A percentile compares a stretch with the other conserved stretches of the same genome.
These are phyloP conservation scores for Chloromyia formosa DNA, from an alignment of 2,888 invertebrate species.

Conservation along the genomic window DNA sequence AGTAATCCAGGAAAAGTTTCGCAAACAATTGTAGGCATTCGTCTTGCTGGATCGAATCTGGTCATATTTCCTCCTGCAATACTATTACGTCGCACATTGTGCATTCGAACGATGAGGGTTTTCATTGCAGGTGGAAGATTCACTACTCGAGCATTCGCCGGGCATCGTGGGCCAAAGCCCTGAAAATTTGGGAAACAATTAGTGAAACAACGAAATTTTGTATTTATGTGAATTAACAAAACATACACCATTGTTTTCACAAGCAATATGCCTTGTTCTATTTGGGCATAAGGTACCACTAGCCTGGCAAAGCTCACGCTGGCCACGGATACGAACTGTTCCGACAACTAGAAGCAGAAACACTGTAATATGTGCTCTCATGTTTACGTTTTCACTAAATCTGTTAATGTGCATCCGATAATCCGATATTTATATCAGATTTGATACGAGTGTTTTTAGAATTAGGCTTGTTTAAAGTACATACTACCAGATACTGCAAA, in stretches of 20 bases:
- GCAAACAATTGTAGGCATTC: slow-evolving; percentile 21
- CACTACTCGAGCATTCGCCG: slow-evolving; percentile 1
- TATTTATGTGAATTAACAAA: neutral
- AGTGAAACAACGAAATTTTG: neutral
- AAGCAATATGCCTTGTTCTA: slow-evolving; percentile 26
- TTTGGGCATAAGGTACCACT: slow-evolving; percentile 1
- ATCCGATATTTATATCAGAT: too few relatives aligned
- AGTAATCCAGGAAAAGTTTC: too few relatives aligned
- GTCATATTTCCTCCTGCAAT: slow-evolving; percentile 23
- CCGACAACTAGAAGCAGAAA: too few relatives aligned
- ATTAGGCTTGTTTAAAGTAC: too few relatives aligned
- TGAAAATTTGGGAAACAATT: neutral
- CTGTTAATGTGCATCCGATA: too few relatives aligned
- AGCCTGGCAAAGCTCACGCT: slow-evolving; percentile 12
- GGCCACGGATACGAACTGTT: neutral
- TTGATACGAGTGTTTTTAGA: too few relatives aligned
- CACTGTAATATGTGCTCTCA: too few relatives aligned
- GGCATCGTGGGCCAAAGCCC: slow-evolving; percentile 25
- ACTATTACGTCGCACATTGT: slow-evolving; percentile 25
- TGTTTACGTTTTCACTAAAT: too few relatives aligned
- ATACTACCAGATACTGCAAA: too few relatives aligned
- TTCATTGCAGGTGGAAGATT: neutral
- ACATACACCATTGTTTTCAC: slow-evolving; percentile 25
- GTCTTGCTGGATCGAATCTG: neutral
- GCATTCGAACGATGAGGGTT: slow-evolving; percentile 2